Percentiles rank a stretch among this genome's conserved stretches.
Evolutionary conservation across 1,140 invertebrate genomes (phyloP).

Genomic region (Nymphalis io): DNA sequence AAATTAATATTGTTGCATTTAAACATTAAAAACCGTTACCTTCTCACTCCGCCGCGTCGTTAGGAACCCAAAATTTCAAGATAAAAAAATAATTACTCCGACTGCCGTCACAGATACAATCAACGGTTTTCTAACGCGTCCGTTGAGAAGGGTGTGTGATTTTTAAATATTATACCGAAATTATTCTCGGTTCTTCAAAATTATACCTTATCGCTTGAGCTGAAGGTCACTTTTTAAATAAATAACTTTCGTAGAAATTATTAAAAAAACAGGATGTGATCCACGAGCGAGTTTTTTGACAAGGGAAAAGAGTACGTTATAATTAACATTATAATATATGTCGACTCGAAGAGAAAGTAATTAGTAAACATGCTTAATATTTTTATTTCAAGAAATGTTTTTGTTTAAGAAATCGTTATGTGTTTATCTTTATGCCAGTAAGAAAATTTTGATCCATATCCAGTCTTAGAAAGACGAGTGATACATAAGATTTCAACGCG

Average conservation of each 20-base stretch:
- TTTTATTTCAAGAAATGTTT: neutral
- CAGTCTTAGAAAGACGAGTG: too few species aligned
- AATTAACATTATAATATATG: conserved; percentile 28
- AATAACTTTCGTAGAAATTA: neutral
- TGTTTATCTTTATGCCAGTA: neutral
- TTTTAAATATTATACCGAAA: conserved; percentile 19
- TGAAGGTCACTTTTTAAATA: neutral
- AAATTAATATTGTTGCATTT: neutral
- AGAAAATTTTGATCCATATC: too few species aligned
- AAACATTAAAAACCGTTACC: conserved; percentile 24
- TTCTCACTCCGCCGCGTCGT: conserved; percentile 5
- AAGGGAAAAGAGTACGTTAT: conserved; percentile 14
- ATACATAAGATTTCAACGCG: conserved; percentile 47
- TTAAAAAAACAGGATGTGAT: conserved; percentile 21
- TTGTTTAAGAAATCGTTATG: neutral
- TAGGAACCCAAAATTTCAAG: conserved; percentile 13
- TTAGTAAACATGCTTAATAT: neutral
- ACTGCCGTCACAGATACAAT: conserved; percentile 16
- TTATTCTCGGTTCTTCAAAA: neutral
- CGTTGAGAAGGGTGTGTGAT: conserved; percentile 31
- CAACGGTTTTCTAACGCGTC: conserved; percentile 33
- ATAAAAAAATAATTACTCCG: conserved; percentile 29
- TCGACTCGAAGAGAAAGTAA: conserved; percentile 12
- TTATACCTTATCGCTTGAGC: neutral
- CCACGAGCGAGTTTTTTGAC: conserved; percentile 5